Conservation (phyloP, 2,113 vertebrate genomes). For the Cettia cetti region DNA sequence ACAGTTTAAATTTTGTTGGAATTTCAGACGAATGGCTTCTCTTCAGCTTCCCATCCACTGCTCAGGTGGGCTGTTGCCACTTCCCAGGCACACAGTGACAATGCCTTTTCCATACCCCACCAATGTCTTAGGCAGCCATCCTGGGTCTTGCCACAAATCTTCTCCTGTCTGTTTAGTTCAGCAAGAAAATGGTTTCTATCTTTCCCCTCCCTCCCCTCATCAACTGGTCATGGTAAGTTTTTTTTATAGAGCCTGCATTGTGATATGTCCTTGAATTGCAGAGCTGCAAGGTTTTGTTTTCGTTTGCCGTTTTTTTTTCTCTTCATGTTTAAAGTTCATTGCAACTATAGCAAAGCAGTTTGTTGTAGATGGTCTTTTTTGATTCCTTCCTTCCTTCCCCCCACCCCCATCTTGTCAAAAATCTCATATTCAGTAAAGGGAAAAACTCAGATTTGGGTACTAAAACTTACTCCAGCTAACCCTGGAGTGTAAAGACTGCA, state of each 20-base stretch:
- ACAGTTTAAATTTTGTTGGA: background rate
- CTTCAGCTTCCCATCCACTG: background rate
- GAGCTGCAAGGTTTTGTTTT: constrained; percentile 59
- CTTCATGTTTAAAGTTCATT: constrained; percentile 28
- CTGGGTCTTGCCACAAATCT: constrained; percentile 55
- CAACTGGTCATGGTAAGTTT: constrained; percentile 54
- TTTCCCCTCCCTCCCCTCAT: constrained; percentile 8
- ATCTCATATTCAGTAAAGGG: constrained; percentile 7
- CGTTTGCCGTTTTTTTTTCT: background rate
- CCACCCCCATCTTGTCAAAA: constrained; percentile 1
- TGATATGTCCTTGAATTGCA: constrained; percentile 72
- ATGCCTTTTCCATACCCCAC: background rate
- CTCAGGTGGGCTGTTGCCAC: background rate
- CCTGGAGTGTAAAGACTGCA: constrained; percentile 14
- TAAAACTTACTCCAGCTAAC: constrained; percentile 1
- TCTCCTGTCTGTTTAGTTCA: constrained; percentile 65
- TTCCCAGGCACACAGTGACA: background rate
- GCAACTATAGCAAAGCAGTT: background rate
- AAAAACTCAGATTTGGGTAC: background rate
- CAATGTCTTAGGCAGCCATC: constrained; percentile 50
- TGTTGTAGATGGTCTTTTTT: constrained; percentile 45
- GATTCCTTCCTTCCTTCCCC: background rate
- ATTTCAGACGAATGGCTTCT: accelerated
- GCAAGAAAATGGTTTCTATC: constrained; percentile 70
- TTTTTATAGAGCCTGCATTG: constrained; percentile 66